Base-by-base conservation (phyloP, 2,113 vertebrate species). In the Capra hircus region DNA sequence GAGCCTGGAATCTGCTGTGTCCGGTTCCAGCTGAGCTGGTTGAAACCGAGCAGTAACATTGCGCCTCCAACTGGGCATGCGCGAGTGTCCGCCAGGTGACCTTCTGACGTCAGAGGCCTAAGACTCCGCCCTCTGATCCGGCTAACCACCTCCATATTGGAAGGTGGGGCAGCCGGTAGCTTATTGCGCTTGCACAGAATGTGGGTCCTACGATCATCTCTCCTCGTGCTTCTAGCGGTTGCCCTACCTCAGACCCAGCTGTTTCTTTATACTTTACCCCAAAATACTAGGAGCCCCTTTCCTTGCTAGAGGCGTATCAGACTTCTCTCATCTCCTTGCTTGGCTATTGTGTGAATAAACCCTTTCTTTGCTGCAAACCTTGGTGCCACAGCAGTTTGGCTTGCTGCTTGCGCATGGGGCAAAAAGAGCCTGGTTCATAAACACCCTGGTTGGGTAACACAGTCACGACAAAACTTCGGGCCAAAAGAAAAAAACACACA, bases 141-240 rank as follows among this genome's bases (percentile, higher is more conserved):
- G 19, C 80, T 14, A 23, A 25, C 2, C 14, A 7, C 80, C 48
- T 36, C 3, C 30, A 6, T 23, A 25, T 25, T 36, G 27, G 50
- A 53, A 53, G 17, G 81, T 53, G 33, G 30, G 52, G 52, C 23
- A 1, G 52, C 52, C 3, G 7, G 12, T 15, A 15, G 81, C 19
- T 36, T 23, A 36, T 15, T 55, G 33, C 12, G 33, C 21, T 33
- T 25, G 50, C 30, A 19, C 30, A 82, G 80, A n/a, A 50, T 7
- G 10, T 7, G 30, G 17, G 33, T 7, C 1, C 0, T 33, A 2
- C 80, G 4, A 8, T 53, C 50, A 0, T 19, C 50, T 53, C 6
- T 52, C 11, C 50, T 53, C 19, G 7, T 11, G 30, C 33, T 83
- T 2, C 12, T n/a, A 1, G 3, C 2, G 6, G 11, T 83, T 21